Evolutionary conservation across 2,797 vertebrate species (phyloP), one percentile per base, ranked within the genome.

Genomic region (Urophycis tenuis): DNA sequence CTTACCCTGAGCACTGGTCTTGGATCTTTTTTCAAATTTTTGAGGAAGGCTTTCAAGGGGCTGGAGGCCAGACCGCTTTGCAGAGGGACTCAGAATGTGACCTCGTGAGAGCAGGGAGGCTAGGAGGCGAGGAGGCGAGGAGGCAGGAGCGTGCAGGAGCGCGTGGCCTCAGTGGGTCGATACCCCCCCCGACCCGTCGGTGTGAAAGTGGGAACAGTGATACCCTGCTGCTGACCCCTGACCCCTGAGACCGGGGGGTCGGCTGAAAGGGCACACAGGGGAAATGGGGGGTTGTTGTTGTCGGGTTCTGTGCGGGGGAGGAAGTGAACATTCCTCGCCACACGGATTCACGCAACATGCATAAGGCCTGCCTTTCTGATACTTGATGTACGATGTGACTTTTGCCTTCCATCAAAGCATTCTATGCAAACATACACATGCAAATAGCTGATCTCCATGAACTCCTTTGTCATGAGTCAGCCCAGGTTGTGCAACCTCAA

Each of bases 241-340:
- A 76, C 77, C 78, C 36, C 22, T 30, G 67, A 64, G 77, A 81
- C 85, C 81, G 67, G 25, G 25, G 60, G 81, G 82, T 82, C 77
- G 25, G 60, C 34, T 19, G 25, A 87, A 87, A 89, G 80, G 85
- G 85, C 67, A 60, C n/a, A 67, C 25, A 0, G 2, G 79, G 76
- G 81, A 77, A 77, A 70, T 31, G 53, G 53, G 60, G 53, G 53
- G 53, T 2, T 5, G 22, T n/a, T n/a, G n/a, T n/a, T n/a, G n/a
- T n/a, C n/a, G n/a, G n/a, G n/a, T n/a, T n/a, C n/a, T n/a, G n/a
- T n/a, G n/a, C n/a, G n/a, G n/a, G n/a, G n/a, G n/a, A n/a, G n/a
- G 7, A 2, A 25, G 53, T 60, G 22, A 60, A 60, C 53, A 60
- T 60, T 60, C 53, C 19, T 60, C 22, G 22, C 11, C 60, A 25